Base-by-base conservation (phyloP, 2,113 vertebrate genomes). In the Dicentrarchus labrax region DNA sequence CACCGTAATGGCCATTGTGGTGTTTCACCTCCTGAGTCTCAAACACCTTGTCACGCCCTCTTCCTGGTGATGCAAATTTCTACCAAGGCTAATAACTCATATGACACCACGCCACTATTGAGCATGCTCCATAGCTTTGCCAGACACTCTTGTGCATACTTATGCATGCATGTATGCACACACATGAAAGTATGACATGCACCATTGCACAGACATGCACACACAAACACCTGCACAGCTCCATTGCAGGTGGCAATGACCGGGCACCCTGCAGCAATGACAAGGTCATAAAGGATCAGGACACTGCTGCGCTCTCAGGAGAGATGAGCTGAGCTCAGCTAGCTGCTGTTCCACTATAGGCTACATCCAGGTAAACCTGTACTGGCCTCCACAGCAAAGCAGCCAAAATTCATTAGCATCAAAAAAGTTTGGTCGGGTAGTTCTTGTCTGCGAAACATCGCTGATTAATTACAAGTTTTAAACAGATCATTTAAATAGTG, bases 231-330 rank as follows among this genome's bases (percentile, higher is more conserved):
- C 80, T 84, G 87, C 82, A 76, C 47, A 22, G 72, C 72, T 76
- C 76, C 11, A 30, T 64, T 81, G 89, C 85, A 91, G 82, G 89
- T 88, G 88, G 91, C 85, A 82, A 43, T 88, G 91, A 91, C 89
- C 75, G 67, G 81, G 65, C 76, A 65, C 87, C 90, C 81, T 85
- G 85, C 89, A 67, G 90, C 76, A 85, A 50, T 64, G 86, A 86
- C 90, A 92, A 92, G 92, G 93, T 93, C 91, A 92, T 71, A 82
- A 47, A 61, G 69, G 90, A 87, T 89, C 88, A 86, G 88, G 89
- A 80, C 89, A 77, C 72, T 65, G 80, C 86, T 86, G 67, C 66
- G 86, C 60, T 86, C 80, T 89, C 74, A 47, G 82, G 79, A 90
- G 84, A 88, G 73, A 68, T 13, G 53, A 60, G 87, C 87, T 89